phyloP scores from a whole-genome alignment of 2,113 vertebrate genomes.

The Megaptera novaeangliae region DNA sequence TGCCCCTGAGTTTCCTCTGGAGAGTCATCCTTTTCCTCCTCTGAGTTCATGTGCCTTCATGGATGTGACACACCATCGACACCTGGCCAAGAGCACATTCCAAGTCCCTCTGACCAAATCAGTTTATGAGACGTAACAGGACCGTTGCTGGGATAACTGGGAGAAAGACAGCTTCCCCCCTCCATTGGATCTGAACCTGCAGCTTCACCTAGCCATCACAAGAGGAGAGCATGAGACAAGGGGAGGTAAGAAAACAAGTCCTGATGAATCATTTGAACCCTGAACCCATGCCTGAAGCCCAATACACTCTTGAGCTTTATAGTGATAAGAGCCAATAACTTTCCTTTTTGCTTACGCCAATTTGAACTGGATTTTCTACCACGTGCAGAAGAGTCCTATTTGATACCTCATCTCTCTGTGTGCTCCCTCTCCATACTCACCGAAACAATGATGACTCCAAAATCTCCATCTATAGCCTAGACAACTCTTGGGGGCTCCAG shows the following conservation, averaged over 20 bases:
- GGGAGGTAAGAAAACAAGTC: neutral
- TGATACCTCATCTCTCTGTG: neutral
- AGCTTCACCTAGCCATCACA: accelerated
- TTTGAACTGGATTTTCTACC: neutral
- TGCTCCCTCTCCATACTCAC: neutral
- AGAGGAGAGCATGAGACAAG: neutral
- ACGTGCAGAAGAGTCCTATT: neutral
- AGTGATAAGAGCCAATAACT: neutral
- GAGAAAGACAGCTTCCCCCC: neutral
- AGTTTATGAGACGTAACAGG: accelerated
- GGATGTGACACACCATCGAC: neutral
- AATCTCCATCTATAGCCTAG: neutral
- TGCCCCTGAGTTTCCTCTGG: neutral
- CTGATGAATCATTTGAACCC: neutral
- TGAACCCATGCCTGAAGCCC: neutral
- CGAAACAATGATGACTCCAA: neutral
- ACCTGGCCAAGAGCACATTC: neutral
- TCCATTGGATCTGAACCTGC: neutral
- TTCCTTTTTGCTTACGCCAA: neutral
- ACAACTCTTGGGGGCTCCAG: neutral
- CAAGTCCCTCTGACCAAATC: neutral
- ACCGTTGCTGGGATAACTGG: neutral
- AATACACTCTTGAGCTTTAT: neutral
- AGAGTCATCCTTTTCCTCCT: neutral
- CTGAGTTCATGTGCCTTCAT: neutral